These are phyloP conservation scores for Lordiphosa clarofinis DNA, from an alignment of 1,140 invertebrate species.

Conservation along the genomic window DNA sequence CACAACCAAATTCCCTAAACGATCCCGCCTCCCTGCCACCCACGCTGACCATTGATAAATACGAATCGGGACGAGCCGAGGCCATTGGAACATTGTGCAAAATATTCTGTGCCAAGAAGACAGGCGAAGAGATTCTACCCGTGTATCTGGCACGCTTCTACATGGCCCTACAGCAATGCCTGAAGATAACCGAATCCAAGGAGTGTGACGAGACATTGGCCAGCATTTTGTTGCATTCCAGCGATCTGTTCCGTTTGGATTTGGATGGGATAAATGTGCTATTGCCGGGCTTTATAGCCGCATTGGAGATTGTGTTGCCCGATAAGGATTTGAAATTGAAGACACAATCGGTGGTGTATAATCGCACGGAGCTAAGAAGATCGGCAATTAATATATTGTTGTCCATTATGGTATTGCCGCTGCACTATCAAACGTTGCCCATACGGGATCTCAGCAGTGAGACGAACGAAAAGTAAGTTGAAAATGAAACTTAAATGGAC, in stretches of 20 bases:
- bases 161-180: conserved; percentile 92
- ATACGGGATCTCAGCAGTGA: conserved; percentile 87
- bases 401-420: conserved; percentile 92
- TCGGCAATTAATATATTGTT: conserved; percentile 94
- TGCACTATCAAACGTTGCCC: conserved; percentile 92
- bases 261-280: conserved; percentile 95
- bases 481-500: accelerated
- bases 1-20: conserved; percentile 76
- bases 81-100: conserved; percentile 96
- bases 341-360: conserved; percentile 81
- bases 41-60: conserved; percentile 83
- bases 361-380: conserved; percentile 90
- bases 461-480: conserved; percentile 80
- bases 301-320: conserved; percentile 92
- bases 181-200: conserved; percentile 84
- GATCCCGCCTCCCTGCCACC: conserved; percentile 69
- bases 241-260: conserved; percentile 92
- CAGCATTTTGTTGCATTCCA: conserved; percentile 90
- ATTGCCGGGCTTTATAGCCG: conserved; percentile 92
- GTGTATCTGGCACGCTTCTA: conserved; percentile 97
- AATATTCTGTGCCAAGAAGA: conserved; percentile 98
- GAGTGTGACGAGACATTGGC: conserved; percentile 88
- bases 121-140: conserved; percentile 95
- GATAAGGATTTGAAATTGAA: conserved; percentile 88
- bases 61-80: conserved; percentile 93